Base-by-base conservation (phyloP, 2,113 vertebrate genomes). In the Zosterops hypoxanthus region DNA sequence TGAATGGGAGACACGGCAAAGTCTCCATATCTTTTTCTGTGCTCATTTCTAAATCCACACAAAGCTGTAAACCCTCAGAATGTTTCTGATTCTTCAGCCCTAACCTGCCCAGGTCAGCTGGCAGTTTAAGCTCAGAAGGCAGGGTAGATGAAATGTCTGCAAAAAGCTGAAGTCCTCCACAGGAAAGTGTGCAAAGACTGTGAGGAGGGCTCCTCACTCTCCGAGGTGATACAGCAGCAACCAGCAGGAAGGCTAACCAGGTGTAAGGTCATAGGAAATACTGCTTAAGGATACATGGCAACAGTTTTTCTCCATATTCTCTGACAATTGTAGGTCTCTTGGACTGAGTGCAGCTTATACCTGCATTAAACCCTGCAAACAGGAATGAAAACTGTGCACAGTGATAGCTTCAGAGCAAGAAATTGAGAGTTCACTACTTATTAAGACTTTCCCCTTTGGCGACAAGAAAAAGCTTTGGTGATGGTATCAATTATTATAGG, bases 21-120 rank as follows among this genome's bases (percentile, higher is more conserved):
- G 33, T 18, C 33, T 86, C 31, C 15, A 0, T 39, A 26, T 34
- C 23, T 68, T 91, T 65, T 72, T 5, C 28, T 68, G 8, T 66
- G 33, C 17, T 56, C 9, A 31, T 78, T 78, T 92, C 42, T 65
- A 86, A 80, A 26, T 22, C 68, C 42, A 47, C 3, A 20, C 12
- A 60, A 69, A 72, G 16, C 34, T 64, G 10, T 18, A 72, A 72
- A 76, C 13, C 8, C 79, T 82, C 49, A 59, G 18, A 69, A 50
- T 63, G 29, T 25, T 75, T 60, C 87, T 64, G n/a, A 4, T 81
- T 77, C 52, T 86, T 25, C 24, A 61, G 6, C 25, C 29, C 34
- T 59, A 57, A 55, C 10, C 59, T 86, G 21, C 12, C 13, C 39
- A 60, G 26, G 14, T 17, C 0, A 0, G 17, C 60, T 18, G 14